phyloP scores from a whole-genome alignment of 2,888 invertebrate genomes.

The Hypolimnas misippus region DNA sequence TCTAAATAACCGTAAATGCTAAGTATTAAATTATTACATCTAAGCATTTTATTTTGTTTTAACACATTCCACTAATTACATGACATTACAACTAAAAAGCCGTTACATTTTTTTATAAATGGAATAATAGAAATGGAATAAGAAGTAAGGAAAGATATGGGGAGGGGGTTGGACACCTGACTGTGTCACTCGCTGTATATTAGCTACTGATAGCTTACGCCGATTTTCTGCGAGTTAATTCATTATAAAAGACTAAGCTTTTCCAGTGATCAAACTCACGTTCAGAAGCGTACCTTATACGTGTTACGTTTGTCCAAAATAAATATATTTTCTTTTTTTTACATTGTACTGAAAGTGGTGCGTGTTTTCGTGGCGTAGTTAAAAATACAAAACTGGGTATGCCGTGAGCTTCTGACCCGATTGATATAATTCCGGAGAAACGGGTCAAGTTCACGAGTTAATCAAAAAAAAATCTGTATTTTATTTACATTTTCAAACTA shows the following conservation, averaged over 20 bases:
- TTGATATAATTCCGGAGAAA: background rate
- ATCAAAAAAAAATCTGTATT: background rate
- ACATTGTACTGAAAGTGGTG: too few species aligned
- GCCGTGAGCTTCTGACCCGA: background rate
- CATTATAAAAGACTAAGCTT: too few species aligned
- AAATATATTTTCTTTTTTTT: too few species aligned
- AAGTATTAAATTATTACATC: conserved; percentile 26
- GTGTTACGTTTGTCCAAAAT: too few species aligned
- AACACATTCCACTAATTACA: conserved; percentile 31
- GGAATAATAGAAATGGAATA: too few species aligned
- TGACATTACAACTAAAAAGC: conserved; percentile 31
- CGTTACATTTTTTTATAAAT: background rate
- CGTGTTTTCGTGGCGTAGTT: background rate
- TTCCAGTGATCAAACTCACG: too few species aligned
- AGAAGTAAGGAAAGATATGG: too few species aligned
- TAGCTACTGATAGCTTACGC: too few species aligned
- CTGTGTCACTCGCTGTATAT: too few species aligned
- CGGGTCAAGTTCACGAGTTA: background rate
- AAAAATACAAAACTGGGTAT: background rate
- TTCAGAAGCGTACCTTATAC: too few species aligned
- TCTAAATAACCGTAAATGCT: conserved; percentile 16
- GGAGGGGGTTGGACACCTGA: too few species aligned
- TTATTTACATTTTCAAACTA: background rate
- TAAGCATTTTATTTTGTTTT: conserved; percentile 31
- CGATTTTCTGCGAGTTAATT: too few species aligned